These are phyloP conservation scores for Castor canadensis DNA, from an alignment of 2,113 vertebrate genomes.

Conservation along the genomic window DNA sequence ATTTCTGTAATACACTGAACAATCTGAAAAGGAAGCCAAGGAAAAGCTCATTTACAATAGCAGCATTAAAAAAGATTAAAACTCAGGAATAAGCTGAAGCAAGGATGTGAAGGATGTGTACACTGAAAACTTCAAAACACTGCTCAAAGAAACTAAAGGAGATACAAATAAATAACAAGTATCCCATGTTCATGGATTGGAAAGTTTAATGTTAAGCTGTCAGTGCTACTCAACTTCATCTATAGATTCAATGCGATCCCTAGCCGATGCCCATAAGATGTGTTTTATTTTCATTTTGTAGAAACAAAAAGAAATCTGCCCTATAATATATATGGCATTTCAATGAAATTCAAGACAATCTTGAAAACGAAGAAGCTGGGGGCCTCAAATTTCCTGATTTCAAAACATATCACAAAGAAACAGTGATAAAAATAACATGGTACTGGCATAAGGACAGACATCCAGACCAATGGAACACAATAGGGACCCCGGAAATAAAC, in stretches of 20 bases:
- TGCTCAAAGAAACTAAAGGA: not conserved
- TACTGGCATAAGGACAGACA: not conserved
- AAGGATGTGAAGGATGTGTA: not conserved
- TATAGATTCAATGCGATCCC: not conserved
- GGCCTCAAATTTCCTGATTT: not conserved
- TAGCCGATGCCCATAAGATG: not conserved
- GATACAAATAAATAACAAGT: not conserved
- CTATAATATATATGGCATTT: not conserved
- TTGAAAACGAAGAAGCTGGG: not conserved
- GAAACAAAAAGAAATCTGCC: not conserved
- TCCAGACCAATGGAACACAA: not conserved
- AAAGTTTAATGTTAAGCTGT: not conserved
- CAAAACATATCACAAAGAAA: not conserved
- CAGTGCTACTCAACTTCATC: not conserved
- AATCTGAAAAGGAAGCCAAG: not conserved
- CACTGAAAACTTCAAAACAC: not conserved
- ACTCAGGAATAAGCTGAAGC: not conserved
- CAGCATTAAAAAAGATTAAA: not conserved
- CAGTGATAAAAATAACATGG: not conserved
- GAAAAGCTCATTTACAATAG: slow-evolving; percentile 1
- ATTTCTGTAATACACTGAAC: slow-evolving; percentile 18
- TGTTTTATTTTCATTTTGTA: not conserved
- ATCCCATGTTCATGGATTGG: not conserved
- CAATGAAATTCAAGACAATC: not conserved
- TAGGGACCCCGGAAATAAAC: not conserved